Percentiles rank a stretch among this genome's conserved stretches.
phyloP scores from a whole-genome alignment of 2,888 invertebrate species.

The Dexiosoma caninum region DNA sequence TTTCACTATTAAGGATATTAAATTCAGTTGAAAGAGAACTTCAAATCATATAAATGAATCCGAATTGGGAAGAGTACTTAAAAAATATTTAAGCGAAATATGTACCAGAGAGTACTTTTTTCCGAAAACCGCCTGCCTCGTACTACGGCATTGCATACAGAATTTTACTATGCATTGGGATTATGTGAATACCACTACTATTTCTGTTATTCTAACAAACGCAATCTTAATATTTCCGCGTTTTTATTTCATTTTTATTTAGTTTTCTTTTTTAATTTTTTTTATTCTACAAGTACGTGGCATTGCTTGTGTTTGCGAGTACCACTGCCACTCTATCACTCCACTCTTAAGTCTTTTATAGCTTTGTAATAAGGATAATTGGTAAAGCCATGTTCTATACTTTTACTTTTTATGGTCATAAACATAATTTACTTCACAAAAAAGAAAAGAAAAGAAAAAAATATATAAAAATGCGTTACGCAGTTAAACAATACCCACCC shows the following conservation, averaged over 20 bases:
- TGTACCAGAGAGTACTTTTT: too few species aligned
- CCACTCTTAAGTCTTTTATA: constrained; percentile 54
- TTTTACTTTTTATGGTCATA: constrained; percentile 71
- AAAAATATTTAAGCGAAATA: background rate
- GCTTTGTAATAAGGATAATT: constrained; percentile 71
- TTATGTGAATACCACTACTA: constrained; percentile 7
- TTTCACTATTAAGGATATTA: constrained; percentile 27
- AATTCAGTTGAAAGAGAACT: background rate
- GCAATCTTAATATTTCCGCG: constrained; percentile 41
- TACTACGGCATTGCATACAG: too few species aligned
- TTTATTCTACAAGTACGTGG: background rate
- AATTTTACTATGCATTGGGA: too few species aligned
- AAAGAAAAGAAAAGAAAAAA: constrained; percentile 11
- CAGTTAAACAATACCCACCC: constrained; percentile 41
- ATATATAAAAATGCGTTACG: constrained; percentile 60
- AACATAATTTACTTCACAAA: constrained; percentile 62
- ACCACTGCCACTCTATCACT: background rate
- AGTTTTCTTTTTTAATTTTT: background rate
- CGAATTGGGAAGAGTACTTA: background rate
- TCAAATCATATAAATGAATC: background rate
- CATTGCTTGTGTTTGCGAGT: background rate
- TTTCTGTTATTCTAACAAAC: background rate
- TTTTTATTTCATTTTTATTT: constrained; percentile 41
- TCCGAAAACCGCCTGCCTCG: too few species aligned
- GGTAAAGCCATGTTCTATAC: constrained; percentile 70